phyloP scores from a whole-genome alignment of 2,888 invertebrate species.

The Therioaphis trifolii region DNA sequence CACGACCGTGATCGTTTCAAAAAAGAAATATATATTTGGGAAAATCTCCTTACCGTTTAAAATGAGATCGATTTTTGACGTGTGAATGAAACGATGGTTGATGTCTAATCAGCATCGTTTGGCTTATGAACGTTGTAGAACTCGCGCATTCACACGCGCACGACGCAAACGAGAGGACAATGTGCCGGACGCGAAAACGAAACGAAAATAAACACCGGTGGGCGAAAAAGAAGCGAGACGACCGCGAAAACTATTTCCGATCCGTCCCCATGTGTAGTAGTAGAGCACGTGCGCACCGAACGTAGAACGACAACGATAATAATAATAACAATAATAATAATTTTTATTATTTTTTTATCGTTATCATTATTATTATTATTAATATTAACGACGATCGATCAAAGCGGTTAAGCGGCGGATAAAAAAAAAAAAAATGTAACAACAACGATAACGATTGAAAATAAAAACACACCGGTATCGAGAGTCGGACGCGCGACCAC shows the following conservation, averaged over 20 bases:
- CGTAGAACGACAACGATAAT: not conserved
- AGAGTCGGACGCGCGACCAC: slow-evolving; percentile 29
- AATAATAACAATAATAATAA: not conserved
- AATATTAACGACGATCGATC: not conserved
- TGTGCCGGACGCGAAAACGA: no score
- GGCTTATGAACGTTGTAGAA: slow-evolving; percentile 44
- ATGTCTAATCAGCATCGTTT: slow-evolving; percentile 61
- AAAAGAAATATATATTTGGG: no score
- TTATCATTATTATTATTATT: not conserved
- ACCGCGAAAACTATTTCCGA: no score
- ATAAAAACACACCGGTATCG: no score
- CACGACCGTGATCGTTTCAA: no score
- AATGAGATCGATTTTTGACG: slow-evolving; percentile 48
- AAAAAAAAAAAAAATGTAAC: no score
- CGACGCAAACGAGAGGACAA: not conserved
- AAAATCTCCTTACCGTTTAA: slow-evolving; percentile 49
- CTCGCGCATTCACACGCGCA: slow-evolving; percentile 19
- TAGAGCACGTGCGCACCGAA: not conserved
- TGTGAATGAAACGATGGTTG: slow-evolving; percentile 41
- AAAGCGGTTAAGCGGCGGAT: no score
- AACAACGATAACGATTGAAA: no score
- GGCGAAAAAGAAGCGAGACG: no score
- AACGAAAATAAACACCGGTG: no score
- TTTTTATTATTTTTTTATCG: not conserved
- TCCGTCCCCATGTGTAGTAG: no score